These are phyloP conservation scores for Nymphalis io DNA, from an alignment of 1,140 invertebrate genomes.

Conservation along the genomic window DNA sequence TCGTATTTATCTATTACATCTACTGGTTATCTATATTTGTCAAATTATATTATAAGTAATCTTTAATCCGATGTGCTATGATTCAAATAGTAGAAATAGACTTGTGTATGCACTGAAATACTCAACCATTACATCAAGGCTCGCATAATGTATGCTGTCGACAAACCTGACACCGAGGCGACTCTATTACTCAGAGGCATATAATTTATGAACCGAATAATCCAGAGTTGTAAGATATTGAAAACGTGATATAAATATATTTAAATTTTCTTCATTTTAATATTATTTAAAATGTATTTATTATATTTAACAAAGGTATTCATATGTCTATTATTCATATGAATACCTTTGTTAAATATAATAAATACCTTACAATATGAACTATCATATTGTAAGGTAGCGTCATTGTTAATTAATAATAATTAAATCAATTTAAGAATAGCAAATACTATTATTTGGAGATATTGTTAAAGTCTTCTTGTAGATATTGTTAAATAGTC, in stretches of 20 bases:
- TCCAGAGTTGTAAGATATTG: slow-evolving; percentile 58
- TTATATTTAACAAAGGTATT: background rate
- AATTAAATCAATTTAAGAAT: no score
- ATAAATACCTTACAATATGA: no score
- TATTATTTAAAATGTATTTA: background rate
- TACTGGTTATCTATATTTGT: no score
- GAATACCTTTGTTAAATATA: background rate
- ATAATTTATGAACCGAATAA: slow-evolving; percentile 73
- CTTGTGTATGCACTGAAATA: slow-evolving; percentile 6
- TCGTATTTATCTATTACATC: no score
- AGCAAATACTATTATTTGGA: no score
- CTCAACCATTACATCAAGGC: background rate
- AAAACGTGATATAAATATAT: slow-evolving; percentile 62
- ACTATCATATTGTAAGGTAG: no score
- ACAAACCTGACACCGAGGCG: slow-evolving; percentile 61
- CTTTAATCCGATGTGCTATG: background rate
- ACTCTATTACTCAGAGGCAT: slow-evolving; percentile 68
- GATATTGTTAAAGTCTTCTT: no score
- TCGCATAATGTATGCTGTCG: slow-evolving; percentile 62
- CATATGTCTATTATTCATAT: background rate
- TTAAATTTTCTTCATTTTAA: slow-evolving; percentile 14
- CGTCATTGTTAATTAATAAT: no score
- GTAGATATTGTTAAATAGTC: no score
- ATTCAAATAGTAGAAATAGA: background rate
- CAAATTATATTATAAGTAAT: background rate